Evolutionary conservation across 2,888 invertebrate genomes (phyloP), one percentile per base, ranked within the genome.

Genomic region (Archips crataeganus): DNA sequence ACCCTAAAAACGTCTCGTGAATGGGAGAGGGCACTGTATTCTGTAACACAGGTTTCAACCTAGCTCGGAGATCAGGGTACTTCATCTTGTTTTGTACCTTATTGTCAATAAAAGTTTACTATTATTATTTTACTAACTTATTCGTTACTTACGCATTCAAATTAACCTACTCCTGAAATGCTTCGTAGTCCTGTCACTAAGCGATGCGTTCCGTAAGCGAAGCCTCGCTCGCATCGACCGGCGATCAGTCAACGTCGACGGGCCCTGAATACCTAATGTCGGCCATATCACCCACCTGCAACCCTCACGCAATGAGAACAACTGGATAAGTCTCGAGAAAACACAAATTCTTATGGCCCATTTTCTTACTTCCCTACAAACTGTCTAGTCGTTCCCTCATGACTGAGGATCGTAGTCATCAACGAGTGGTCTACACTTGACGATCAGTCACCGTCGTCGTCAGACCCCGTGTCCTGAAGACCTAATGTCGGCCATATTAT

Each of bases 171-270:
- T 67, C 67, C 61, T 45, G 23, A 71, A 63, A 63, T 45, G 47
- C 63, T 47, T 47, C 63, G 63, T 32, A 63, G 47, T 63, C 32
- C 45, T 62, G 65, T 71, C 70, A 39, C 49, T 68, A 68, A 67
- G 70, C 73, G 66, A 72, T 70, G 51, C 70, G 61, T 64, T 70
- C 32, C 36, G 49, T 62, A 64, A 70, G 66, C 74, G 64, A 59
- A 64, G 62, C 45, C 63, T 64, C 68, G 70, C 79, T 76, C 78
- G 73, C 76, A 75, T 79, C 76, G 76, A 78, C 74, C 71, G 70
- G 68, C 81, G 76, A 88, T 90, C 86, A 84, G 80, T 89, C 87
- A 88, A 82, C 77, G 90, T 85, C 82, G 77, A 77, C 84, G 82
- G 77, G 82, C 54, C 69, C 81, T 81, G 88, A 86, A 89, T 90